Percentiles rank a stretch among this genome's conserved stretches.
Conservation (phyloP, 1,140 invertebrate species). For the fruit fly (Drosophila melanogaster) region DNA sequence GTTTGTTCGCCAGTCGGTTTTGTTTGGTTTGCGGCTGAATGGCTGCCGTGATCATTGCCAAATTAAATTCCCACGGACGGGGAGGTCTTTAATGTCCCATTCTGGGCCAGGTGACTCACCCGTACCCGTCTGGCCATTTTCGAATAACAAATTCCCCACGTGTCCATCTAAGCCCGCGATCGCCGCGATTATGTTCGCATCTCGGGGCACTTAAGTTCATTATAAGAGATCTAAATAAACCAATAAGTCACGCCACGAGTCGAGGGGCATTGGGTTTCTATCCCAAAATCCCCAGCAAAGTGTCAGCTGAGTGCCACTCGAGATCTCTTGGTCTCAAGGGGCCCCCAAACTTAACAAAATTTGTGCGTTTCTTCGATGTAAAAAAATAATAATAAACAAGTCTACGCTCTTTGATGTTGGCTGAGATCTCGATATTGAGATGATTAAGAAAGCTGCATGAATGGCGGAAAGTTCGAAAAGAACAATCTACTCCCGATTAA, state of each 20-base stretch:
- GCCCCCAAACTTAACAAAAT: constrained; percentile 37
- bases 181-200: constrained; percentile 68
- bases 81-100: constrained; percentile 41
- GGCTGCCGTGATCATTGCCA: constrained; percentile 60
- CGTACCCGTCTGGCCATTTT: constrained; percentile 12
- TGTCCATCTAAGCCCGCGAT: constrained; percentile 44
- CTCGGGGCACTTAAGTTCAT: constrained; percentile 74
- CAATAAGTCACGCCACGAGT: constrained; percentile 81
- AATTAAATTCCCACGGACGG: constrained; percentile 72
- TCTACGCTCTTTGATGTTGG: constrained; percentile 34
- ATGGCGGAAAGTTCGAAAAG: constrained; percentile 15
- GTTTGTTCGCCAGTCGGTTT: constrained; percentile 52
- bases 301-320: constrained; percentile 80
- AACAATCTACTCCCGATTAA: neutral
- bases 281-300: constrained; percentile 70
- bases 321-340: constrained; percentile 41
- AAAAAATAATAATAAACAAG: constrained; percentile 38
- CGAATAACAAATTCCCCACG: constrained; percentile 17
- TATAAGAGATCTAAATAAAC: constrained; percentile 82
- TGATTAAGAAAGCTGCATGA: neutral
- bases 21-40: constrained; percentile 48
- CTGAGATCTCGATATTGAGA: constrained; percentile 27
- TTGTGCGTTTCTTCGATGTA: constrained; percentile 48
- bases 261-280: constrained; percentile 75
- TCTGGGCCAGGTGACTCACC: constrained; percentile 33